Conservation (phyloP, 2,888 invertebrate species). For the Muscina levida region DNA sequence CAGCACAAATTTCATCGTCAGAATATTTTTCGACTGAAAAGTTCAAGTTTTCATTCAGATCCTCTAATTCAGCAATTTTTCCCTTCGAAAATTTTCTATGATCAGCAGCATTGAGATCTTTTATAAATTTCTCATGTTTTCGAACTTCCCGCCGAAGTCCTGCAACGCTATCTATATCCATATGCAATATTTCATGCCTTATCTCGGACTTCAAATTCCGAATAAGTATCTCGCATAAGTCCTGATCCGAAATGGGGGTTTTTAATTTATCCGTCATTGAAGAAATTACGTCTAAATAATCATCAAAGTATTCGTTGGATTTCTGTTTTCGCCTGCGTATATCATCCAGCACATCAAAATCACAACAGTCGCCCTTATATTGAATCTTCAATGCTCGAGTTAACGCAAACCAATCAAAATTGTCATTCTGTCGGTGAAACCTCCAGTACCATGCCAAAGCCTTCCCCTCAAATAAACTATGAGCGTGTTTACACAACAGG, state of each 20-base stretch:
- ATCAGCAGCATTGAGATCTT: not conserved
- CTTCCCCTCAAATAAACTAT: slow-evolving; percentile 33
- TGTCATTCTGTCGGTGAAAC: slow-evolving; percentile 7
- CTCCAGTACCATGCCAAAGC: slow-evolving; percentile 36
- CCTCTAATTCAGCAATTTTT: too few species aligned
- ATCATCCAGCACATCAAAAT: slow-evolving; percentile 39
- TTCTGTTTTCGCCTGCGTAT: slow-evolving; percentile 36
- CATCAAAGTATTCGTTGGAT: slow-evolving; percentile 23
- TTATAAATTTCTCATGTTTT: slow-evolving; percentile 21
- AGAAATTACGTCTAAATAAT: slow-evolving; percentile 9
- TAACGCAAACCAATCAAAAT: slow-evolving; percentile 14
- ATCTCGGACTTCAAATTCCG: slow-evolving; percentile 17
- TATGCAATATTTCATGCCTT: slow-evolving; percentile 21
- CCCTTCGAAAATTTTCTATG: too few species aligned
- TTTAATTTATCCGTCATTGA: not conserved
- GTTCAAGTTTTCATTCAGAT: too few species aligned
- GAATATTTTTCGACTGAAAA: too few species aligned
- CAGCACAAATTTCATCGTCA: too few species aligned
- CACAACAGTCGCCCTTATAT: slow-evolving; percentile 13
- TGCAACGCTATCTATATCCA: not conserved
- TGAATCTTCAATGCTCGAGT: not conserved
- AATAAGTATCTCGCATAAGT: slow-evolving; percentile 14
- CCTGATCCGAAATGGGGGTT: not conserved
- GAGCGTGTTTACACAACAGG: slow-evolving; percentile 18
- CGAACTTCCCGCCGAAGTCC: slow-evolving; percentile 19